A percentile compares a stretch with the other conserved stretches of the same genome.
These are phyloP conservation scores for Calonectris borealis DNA, from an alignment of 2,113 vertebrate genomes.

Conservation along the genomic window DNA sequence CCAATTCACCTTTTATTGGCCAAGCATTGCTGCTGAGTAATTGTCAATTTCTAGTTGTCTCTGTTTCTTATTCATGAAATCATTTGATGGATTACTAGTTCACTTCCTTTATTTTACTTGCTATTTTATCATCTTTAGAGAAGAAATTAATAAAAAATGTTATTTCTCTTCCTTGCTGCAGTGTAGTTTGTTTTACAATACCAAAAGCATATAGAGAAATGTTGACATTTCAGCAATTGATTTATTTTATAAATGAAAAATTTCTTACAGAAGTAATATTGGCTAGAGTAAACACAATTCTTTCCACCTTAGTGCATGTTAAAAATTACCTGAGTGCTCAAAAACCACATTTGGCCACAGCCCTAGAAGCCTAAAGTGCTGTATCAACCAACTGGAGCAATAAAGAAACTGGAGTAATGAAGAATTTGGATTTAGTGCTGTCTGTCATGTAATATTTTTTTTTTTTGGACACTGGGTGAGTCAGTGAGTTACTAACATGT, in stretches of 20 bases:
- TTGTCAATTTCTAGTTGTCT: neutral
- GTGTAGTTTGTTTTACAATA: neutral
- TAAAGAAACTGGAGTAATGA: neutral
- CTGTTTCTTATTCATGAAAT: neutral
- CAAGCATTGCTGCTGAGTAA: fast-evolving
- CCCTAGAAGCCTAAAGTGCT: neutral
- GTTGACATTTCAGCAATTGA: neutral
- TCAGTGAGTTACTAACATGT: neutral
- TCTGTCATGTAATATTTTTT: neutral
- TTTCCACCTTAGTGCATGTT: neutral
- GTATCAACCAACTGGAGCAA: neutral
- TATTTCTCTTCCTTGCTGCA: neutral
- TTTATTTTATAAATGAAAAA: neutral
- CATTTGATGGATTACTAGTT: neutral
- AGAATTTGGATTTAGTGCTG: neutral
- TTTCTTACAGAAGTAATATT: neutral
- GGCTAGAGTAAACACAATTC: neutral
- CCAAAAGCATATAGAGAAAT: neutral
- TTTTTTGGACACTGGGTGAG: neutral
- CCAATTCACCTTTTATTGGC: neutral
- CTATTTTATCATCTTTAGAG: neutral
- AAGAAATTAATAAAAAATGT: neutral
- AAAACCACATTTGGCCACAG: neutral
- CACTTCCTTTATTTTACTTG: neutral
- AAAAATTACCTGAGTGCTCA: neutral